A percentile compares a stretch with the other conserved stretches of the same genome.
These are phyloP conservation scores for Ctenopoma kingsleyae DNA, from an alignment of 2,797 vertebrate genomes.

Conservation along the genomic window DNA sequence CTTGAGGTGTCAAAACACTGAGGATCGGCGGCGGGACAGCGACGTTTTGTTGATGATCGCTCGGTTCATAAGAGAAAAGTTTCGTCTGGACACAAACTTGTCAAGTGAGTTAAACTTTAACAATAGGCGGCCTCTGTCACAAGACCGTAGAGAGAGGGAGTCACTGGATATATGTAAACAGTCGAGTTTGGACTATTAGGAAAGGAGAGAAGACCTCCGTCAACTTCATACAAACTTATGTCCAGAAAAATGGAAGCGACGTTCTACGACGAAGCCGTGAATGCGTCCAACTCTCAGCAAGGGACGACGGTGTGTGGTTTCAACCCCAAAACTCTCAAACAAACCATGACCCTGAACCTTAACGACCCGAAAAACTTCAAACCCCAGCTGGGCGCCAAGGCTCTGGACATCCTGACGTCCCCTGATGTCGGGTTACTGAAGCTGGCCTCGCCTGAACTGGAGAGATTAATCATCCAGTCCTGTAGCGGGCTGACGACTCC, in stretches of 20 bases:
- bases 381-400: slow-evolving; percentile 92
- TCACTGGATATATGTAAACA: slow-evolving; percentile 55
- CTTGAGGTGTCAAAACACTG: slow-evolving; percentile 18
- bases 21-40: slow-evolving; percentile 29
- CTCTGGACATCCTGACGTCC: slow-evolving; percentile 92
- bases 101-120: slow-evolving; percentile 80
- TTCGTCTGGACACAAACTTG: slow-evolving; percentile 80
- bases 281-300: slow-evolving; percentile 86
- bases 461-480: slow-evolving; percentile 95
- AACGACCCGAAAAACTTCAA: slow-evolving; percentile 93
- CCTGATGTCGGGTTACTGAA: slow-evolving; percentile 94
- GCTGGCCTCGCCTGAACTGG: slow-evolving; percentile 94
- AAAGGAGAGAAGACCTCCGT: slow-evolving; percentile 14
- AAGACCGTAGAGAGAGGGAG: slow-evolving; percentile 34
- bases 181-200: slow-evolving; percentile 14
- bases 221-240: slow-evolving; percentile 70
- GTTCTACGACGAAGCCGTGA: slow-evolving; percentile 95
- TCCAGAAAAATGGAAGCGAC: slow-evolving; percentile 96
- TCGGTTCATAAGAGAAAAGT: slow-evolving; percentile 64
- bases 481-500: slow-evolving; percentile 94
- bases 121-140: slow-evolving; percentile 68
- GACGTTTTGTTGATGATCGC: slow-evolving; percentile 29
- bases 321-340: slow-evolving; percentile 92
- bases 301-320: slow-evolving; percentile 87
- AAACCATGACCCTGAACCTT: slow-evolving; percentile 94